Evolutionary conservation across 37 sponge, comb jelly and placozoan genomes (phyloP).

Genomic region (Lycopodina hypogea): DNA sequence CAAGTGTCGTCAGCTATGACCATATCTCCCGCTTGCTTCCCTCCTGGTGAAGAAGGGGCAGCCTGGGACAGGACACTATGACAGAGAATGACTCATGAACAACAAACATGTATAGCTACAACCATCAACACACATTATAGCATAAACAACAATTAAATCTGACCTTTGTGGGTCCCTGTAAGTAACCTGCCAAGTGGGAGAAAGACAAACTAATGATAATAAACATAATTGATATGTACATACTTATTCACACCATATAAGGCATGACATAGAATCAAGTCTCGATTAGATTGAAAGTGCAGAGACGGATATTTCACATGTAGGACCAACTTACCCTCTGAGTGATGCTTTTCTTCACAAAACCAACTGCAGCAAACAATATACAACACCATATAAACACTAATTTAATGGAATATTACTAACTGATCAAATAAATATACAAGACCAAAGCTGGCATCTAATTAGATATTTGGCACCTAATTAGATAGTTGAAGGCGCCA

Average conservation of each 20-base stretch:
- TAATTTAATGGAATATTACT: too few species aligned
- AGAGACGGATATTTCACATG: too few species aligned
- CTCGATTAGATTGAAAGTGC: too few species aligned
- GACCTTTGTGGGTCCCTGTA: not conserved
- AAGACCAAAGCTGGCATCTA: too few species aligned
- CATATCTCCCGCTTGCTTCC: not conserved
- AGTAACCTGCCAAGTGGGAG: too few species aligned
- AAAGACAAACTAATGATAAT: too few species aligned
- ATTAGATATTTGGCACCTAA: too few species aligned
- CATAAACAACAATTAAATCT: not conserved
- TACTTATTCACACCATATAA: not conserved
- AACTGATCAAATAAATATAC: too few species aligned
- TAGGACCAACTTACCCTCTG: constrained; percentile 32
- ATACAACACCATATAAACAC: not conserved
- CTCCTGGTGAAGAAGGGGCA: not conserved
- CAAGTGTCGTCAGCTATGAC: not conserved
- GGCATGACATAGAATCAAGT: too few species aligned
- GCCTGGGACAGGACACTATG: not conserved
- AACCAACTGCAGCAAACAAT: constrained; percentile 34
- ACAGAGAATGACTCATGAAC: not conserved
- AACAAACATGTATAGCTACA: too few species aligned
- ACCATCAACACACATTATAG: not conserved
- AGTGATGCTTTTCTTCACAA: constrained; percentile 21
- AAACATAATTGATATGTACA: too few species aligned
- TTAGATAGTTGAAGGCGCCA: too few species aligned